phyloP scores from a whole-genome alignment of 2,113 vertebrate species.

The Seriola rivoliana region DNA sequence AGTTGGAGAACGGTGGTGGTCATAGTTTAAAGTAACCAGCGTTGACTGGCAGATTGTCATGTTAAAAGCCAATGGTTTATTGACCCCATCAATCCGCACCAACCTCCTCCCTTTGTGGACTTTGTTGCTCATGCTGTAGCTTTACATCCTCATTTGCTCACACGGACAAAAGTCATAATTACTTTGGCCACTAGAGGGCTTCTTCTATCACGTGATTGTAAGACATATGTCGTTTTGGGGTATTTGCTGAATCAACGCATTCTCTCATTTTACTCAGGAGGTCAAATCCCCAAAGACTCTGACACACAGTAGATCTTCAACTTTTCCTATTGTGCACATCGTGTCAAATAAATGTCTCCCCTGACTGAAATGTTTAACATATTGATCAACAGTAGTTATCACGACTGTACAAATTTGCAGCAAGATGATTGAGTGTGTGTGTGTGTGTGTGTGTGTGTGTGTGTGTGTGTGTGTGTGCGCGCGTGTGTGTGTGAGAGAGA shows the following conservation, averaged over 20 bases:
- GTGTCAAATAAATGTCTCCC: not conserved
- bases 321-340: not conserved
- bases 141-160: not conserved
- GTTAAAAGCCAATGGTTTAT: conserved; percentile 4
- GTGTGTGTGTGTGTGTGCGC: too few species aligned
- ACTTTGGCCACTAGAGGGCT: not conserved
- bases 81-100: not conserved
- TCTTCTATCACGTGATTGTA: not conserved
- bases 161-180: not conserved
- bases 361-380: not conserved
- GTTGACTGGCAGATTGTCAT: not conserved
- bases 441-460: too few species aligned
- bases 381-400: not conserved
- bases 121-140: not conserved
- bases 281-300: not conserved
- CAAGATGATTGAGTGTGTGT: not conserved
- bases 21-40: not conserved
- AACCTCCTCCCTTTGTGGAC: conserved; percentile 1
- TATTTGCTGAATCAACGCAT: not conserved
- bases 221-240: not conserved
- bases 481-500: not conserved
- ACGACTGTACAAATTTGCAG: not conserved
- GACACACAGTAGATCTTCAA: not conserved
- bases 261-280: not conserved
- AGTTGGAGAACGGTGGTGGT: not conserved